Evolutionary conservation across 2,797 vertebrate species (phyloP).

Genomic region (Anabacerthia variegaticeps): DNA sequence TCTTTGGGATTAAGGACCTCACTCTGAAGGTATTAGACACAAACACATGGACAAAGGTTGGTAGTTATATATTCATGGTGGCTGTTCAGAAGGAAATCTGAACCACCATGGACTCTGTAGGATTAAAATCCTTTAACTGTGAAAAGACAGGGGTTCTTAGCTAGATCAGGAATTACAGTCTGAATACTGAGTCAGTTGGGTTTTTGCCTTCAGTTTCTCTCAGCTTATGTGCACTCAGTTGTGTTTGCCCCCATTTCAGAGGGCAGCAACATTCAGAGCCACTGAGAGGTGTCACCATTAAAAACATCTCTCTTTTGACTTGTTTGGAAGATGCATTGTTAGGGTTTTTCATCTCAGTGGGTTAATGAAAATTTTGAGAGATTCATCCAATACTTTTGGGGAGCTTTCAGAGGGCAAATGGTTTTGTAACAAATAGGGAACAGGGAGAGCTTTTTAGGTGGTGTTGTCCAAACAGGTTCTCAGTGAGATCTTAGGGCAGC

Average conservation of each 20-base stretch:
- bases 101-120: background rate
- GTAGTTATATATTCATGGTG: background rate
- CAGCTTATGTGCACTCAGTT: background rate
- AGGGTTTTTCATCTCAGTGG: background rate
- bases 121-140: background rate
- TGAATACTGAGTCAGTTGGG: background rate
- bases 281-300: background rate
- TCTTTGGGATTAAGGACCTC: background rate
- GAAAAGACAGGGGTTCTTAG: background rate
- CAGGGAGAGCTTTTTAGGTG: background rate
- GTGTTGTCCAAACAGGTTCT: background rate
- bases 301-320: background rate
- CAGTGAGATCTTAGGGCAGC: background rate
- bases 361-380: background rate
- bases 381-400: background rate
- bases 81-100: background rate
- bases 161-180: background rate
- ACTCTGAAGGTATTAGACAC: background rate
- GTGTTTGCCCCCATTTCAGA: background rate
- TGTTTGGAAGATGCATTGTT: background rate
- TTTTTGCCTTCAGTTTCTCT: background rate
- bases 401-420: background rate
- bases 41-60: background rate
- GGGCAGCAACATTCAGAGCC: background rate
- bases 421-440: background rate